A percentile compares a stretch with the other conserved stretches of the same genome.
phyloP scores from a whole-genome alignment of 1,140 invertebrate species.

The Euwallacea similis region DNA sequence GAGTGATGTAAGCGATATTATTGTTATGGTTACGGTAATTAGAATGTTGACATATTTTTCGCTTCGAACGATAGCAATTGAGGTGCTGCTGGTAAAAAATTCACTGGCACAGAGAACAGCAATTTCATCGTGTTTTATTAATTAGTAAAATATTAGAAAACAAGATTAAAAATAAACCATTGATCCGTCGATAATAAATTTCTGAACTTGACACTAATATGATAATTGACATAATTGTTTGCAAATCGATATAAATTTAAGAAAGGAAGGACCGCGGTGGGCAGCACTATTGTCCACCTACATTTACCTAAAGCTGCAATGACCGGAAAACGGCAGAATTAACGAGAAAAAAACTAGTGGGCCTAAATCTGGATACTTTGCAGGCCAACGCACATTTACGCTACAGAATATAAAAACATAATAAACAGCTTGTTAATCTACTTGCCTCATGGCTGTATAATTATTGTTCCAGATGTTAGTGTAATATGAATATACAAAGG shows the following conservation, averaged over 20 bases:
- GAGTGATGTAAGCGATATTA: conserved; percentile 20
- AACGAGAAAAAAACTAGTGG: background rate
- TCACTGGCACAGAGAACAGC: no score
- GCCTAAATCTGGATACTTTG: background rate
- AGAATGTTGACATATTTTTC: conserved; percentile 4
- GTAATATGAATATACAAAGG: no score
- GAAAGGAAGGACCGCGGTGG: background rate
- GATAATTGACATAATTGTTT: background rate
- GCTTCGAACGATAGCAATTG: background rate
- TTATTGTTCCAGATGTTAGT: no score
- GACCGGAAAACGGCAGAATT: background rate
- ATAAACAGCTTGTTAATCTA: no score
- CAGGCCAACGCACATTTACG: no score
- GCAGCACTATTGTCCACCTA: background rate
- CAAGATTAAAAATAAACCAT: no score
- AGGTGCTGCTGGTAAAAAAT: no score
- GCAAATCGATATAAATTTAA: background rate
- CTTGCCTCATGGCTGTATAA: no score
- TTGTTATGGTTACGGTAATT: conserved; percentile 20
- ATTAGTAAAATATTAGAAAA: no score
- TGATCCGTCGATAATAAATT: no score
- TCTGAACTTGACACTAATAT: conserved; percentile 6
- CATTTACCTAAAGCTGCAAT: background rate
- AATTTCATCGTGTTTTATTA: no score
- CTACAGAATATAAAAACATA: no score